Conservation (phyloP, 1,140 invertebrate species). For the Pogonus chalceus region DNA sequence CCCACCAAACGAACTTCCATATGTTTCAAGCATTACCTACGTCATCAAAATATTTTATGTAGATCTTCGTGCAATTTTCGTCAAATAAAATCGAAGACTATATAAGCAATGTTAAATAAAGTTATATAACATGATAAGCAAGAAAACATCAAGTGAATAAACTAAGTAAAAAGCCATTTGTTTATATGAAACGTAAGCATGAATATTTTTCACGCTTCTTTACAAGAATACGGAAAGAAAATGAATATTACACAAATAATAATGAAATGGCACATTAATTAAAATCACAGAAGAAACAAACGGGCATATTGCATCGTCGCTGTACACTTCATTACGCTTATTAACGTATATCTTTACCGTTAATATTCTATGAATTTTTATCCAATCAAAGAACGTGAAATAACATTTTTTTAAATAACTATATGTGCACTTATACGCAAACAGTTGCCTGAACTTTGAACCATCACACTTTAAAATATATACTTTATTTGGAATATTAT, state of each 20-base stretch:
- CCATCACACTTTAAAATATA: background rate
- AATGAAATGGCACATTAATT: constrained; percentile 1
- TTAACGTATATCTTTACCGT: background rate
- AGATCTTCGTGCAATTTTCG: too few relatives aligned
- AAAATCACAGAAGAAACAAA: background rate
- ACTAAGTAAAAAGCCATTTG: too few relatives aligned
- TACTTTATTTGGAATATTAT: too few relatives aligned
- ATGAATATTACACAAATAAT: background rate
- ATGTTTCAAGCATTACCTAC: too few relatives aligned
- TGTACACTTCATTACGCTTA: background rate
- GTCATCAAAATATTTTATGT: too few relatives aligned
- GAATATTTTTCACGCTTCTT: background rate
- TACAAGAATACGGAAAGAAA: background rate
- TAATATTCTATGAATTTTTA: constrained; percentile 1
- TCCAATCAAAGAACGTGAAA: background rate
- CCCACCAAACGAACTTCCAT: too few relatives aligned
- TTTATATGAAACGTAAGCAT: too few relatives aligned
- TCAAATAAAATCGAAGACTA: too few relatives aligned
- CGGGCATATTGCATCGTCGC: too few relatives aligned
- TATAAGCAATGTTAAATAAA: too few relatives aligned
- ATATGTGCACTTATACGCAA: background rate
- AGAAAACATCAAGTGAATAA: too few relatives aligned
- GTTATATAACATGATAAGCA: too few relatives aligned
- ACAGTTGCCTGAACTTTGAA: background rate
- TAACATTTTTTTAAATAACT: background rate